Percentiles rank a stretch among this genome's conserved stretches.
Conservation (phyloP, 2,113 vertebrate species). For the Glaucidium brasilianum region DNA sequence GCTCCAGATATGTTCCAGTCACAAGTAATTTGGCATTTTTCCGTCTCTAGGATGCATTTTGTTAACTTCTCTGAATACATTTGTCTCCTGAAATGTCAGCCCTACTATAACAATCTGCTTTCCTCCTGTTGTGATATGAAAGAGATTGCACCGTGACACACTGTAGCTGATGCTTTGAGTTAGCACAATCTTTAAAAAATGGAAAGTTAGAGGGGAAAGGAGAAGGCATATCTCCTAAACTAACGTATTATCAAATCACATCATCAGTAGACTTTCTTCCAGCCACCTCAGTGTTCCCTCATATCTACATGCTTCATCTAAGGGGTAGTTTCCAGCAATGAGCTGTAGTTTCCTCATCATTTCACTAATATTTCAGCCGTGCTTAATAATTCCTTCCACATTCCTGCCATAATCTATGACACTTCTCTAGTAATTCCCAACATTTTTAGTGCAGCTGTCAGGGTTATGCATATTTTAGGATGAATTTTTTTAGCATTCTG, state of each 20-base stretch:
- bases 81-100: neutral
- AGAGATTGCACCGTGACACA: neutral
- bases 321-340: constrained; percentile 6
- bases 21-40: fast-evolving
- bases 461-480: neutral
- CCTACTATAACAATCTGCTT: neutral
- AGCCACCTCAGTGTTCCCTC: neutral
- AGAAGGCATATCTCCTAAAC: neutral
- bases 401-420: neutral
- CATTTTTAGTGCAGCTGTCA: neutral
- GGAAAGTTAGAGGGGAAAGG: neutral
- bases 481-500: neutral
- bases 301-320: neutral
- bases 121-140: neutral
- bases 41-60: neutral
- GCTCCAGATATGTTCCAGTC: neutral
- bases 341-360: neutral
- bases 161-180: neutral
- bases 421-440: constrained; percentile 22
- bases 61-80: neutral
- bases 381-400: constrained; percentile 16
- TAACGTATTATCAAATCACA: neutral
- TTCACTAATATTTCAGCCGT: neutral
- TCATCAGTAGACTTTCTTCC: neutral
- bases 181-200: neutral